These are phyloP conservation scores for Phthorimaea operculella DNA, from an alignment of 1,140 invertebrate genomes.

Conservation along the genomic window DNA sequence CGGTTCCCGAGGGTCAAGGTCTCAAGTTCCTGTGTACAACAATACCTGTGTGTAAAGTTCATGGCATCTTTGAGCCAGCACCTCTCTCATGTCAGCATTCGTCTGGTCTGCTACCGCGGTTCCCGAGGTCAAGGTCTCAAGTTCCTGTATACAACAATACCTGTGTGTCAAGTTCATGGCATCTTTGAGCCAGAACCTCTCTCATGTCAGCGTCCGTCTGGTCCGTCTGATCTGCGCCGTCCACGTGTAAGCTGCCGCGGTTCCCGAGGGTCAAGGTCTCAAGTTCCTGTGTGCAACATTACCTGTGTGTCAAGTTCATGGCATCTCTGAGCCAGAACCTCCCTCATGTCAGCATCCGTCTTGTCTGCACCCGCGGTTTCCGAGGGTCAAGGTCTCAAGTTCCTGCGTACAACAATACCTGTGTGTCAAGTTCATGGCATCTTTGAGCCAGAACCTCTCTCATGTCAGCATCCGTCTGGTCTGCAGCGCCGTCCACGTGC, in stretches of 20 bases:
- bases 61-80: not conserved
- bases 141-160: too few relatives aligned
- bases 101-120: too few relatives aligned
- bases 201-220: conserved; percentile 77
- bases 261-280: conserved; percentile 29
- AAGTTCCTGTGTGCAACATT: too few relatives aligned
- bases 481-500: conserved; percentile 64
- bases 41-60: conserved; percentile 78
- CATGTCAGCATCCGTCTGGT: conserved; percentile 74
- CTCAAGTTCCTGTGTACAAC: too few relatives aligned
- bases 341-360: conserved; percentile 79
- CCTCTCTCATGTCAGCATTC: too few relatives aligned
- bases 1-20: too few relatives aligned
- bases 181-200: conserved; percentile 85
- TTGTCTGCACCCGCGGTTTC: conserved; percentile 61
- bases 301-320: conserved; percentile 73
- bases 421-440: conserved; percentile 78
- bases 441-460: conserved; percentile 85
- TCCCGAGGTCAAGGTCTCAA: too few relatives aligned
- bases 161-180: conserved; percentile 75
- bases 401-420: too few relatives aligned
- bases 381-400: conserved; percentile 8
- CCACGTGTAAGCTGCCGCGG: conserved; percentile 67
- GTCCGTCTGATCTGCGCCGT: conserved; percentile 54
- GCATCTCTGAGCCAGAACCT: conserved; percentile 85